phyloP scores from a whole-genome alignment of 2,888 invertebrate genomes.

The Andrena trimmerana region DNA sequence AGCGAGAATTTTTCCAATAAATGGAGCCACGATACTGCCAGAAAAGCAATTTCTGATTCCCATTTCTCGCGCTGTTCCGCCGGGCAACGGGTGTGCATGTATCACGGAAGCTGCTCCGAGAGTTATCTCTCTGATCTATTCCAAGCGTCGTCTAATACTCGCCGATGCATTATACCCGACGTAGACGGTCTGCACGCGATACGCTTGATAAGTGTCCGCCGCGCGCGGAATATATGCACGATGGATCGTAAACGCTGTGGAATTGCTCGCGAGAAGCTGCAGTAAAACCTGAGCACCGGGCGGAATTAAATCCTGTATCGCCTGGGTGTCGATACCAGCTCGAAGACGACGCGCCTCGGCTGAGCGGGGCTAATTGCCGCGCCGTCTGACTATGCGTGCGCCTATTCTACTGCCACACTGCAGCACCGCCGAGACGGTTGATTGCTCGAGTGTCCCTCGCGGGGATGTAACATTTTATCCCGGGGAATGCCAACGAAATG shows the following conservation, averaged over 20 bases:
- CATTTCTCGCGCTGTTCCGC: conserved; percentile 46
- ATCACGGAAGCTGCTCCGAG: conserved; percentile 24
- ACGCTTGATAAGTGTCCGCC: conserved; percentile 18
- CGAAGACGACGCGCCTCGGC: neutral
- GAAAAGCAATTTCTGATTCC: conserved; percentile 57
- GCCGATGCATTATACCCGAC: neutral
- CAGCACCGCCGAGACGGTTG: neutral
- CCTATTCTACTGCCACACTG: neutral
- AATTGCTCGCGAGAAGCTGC: neutral
- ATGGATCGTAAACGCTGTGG: neutral
- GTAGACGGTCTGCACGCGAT: neutral
- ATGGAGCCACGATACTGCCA: conserved; percentile 53
- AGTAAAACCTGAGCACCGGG: neutral
- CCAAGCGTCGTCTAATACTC: conserved; percentile 30
- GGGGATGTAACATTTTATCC: conserved; percentile 14
- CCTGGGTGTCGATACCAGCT: neutral
- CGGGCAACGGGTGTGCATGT: conserved; percentile 20
- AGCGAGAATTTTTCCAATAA: conserved; percentile 65
- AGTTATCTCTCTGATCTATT: conserved; percentile 40
- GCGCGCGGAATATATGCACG: neutral
- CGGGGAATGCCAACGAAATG: neutral
- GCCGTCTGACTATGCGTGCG: neutral
- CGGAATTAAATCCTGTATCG: conserved; percentile 7
- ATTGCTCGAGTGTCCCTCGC: neutral
- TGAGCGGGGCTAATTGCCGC: neutral